These are phyloP conservation scores for Orgyia antiqua DNA, from an alignment of 2,888 invertebrate genomes.

Conservation along the genomic window DNA sequence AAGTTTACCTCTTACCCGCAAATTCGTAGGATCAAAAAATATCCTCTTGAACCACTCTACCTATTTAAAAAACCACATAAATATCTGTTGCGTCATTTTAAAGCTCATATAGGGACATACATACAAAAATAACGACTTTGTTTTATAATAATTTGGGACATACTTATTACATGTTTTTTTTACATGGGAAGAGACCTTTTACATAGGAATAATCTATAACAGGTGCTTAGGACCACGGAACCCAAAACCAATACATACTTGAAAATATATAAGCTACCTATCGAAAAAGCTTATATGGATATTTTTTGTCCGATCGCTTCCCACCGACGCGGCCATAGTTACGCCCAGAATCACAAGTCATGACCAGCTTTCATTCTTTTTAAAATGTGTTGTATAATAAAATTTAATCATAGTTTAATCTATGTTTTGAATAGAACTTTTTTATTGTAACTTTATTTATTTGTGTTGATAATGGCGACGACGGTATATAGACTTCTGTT, in stretches of 20 bases:
- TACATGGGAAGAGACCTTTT: no score
- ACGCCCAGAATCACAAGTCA: constrained; percentile 61
- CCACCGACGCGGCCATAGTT: constrained; percentile 25
- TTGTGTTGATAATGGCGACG: constrained; percentile 27
- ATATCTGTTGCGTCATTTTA: no score
- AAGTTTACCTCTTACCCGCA: no score
- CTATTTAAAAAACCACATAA: no score
- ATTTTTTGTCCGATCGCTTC: constrained; percentile 40
- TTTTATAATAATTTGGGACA: no score
- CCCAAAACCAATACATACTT: constrained; percentile 13
- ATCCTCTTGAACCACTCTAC: no score
- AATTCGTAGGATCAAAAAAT: no score
- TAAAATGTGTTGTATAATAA: constrained; percentile 40
- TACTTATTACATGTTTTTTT: no score
- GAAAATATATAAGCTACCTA: constrained; percentile 32
- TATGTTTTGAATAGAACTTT: constrained; percentile 60
- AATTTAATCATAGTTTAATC: constrained; percentile 72
- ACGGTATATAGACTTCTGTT: constrained; percentile 19
- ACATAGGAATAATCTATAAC: no score
- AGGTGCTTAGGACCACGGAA: no score
- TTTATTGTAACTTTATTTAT: constrained; percentile 31
- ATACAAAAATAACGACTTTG: no score
- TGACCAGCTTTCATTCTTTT: constrained; percentile 40
- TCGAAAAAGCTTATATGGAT: constrained; percentile 40
- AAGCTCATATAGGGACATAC: no score